Evolutionary conservation across 2,888 invertebrate genomes (phyloP).

Genomic region (Choristoneura rosaceana): DNA sequence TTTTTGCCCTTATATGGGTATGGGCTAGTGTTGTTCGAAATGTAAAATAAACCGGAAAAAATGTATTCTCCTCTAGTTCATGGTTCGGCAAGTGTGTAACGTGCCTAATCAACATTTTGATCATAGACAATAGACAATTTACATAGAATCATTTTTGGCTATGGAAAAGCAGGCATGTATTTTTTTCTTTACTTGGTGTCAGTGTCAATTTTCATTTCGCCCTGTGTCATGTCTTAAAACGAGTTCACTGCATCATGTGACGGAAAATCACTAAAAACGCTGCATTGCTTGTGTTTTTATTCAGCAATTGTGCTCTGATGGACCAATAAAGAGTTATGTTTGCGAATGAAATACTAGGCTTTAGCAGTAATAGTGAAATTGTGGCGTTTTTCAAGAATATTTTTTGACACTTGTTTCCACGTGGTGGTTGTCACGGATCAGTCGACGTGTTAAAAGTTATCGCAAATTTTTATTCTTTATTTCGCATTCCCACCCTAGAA

Average conservation of each 20-base stretch:
- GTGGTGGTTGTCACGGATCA: conserved; percentile 76
- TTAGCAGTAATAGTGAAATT: conserved; percentile 51
- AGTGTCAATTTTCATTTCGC: conserved; percentile 43
- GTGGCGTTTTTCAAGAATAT: conserved; percentile 52
- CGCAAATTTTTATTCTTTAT: conserved; percentile 51
- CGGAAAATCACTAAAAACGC: conserved; percentile 51
- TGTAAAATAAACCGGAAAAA: conserved; percentile 15
- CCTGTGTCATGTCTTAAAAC: conserved; percentile 47
- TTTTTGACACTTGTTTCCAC: conserved; percentile 81
- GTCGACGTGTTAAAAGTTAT: conserved; percentile 78
- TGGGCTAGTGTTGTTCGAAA: conserved; percentile 29
- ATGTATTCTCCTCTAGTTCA: neutral
- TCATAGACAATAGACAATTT: neutral
- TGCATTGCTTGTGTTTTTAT: conserved; percentile 38
- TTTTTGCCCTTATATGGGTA: conserved; percentile 73
- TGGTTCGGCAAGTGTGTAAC: neutral
- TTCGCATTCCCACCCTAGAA: conserved; percentile 53
- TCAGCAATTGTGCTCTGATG: conserved; percentile 48
- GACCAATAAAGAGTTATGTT: conserved; percentile 55
- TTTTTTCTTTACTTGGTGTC: conserved; percentile 9
- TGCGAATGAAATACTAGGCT: conserved; percentile 47
- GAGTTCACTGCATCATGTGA: conserved; percentile 53
- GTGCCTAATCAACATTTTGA: neutral
- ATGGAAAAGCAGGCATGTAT: conserved; percentile 18
- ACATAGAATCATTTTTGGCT: conserved; percentile 8